Conservation (phyloP, 2,797 vertebrate species). For the Tauraco hartlaubi region DNA sequence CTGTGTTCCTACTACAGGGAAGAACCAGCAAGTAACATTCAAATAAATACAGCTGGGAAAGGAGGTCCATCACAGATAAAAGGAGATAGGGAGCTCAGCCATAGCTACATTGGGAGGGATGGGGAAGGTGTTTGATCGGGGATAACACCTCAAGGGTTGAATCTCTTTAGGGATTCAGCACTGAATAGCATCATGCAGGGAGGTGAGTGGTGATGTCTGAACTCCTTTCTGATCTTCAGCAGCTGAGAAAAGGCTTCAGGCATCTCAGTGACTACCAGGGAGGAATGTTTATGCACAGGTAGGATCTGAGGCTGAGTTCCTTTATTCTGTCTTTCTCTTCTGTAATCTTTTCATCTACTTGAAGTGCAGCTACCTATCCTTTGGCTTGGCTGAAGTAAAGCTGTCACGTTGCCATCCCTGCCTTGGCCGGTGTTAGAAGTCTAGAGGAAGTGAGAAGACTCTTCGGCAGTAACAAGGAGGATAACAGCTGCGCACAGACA, state of each 20-base stretch:
- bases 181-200: background rate
- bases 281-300: background rate
- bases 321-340: background rate
- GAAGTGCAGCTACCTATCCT: background rate
- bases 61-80: background rate
- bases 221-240: background rate
- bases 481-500: background rate
- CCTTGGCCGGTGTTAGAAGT: background rate
- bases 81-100: background rate
- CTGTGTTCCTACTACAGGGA: background rate
- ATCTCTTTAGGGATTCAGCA: background rate
- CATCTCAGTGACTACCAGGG: background rate
- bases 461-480: background rate
- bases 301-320: background rate
- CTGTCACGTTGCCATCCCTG: background rate
- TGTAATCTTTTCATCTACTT: background rate
- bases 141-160: background rate
- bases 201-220: background rate
- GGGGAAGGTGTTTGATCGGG: background rate
- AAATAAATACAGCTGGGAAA: background rate
- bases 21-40: background rate
- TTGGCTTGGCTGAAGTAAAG: background rate
- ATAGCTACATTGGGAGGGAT: background rate
- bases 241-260: background rate
- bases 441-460: background rate